Base-by-base conservation (phyloP, 2,797 vertebrate genomes). In the Cirrhinus molitorella region DNA sequence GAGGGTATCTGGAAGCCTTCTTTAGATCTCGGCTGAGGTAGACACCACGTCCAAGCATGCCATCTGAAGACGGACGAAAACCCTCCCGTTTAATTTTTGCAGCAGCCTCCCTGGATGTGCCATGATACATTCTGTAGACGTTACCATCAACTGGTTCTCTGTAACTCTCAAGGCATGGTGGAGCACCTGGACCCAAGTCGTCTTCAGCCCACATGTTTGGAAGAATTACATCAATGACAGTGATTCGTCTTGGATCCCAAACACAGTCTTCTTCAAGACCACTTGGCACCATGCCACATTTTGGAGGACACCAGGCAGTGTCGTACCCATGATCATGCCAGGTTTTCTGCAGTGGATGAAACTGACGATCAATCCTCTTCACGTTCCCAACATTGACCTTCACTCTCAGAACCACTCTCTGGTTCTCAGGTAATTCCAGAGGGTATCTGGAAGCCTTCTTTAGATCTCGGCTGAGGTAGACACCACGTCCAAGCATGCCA, bases 401-500 rank as follows among this genome's bases (percentile, higher is more conserved):
- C 8, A 94, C 92, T 14, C 16, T 89, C 0, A 94, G 47, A 19
- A 95, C 88, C 4, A 86, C 88, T 53, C 0, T 91, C 70, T 93
- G 71, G 0, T 0, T 0, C 0, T 85, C 88, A 1, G 34, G 59
- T 0, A 80, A 9, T 0, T 0, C 0, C 0, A 89, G 1, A 2
- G 92, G 93, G 49, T 94, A 94, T 0, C 89, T 84, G 4, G 81
- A 90, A 0, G 93, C 94, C 83, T 94, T 95, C 8, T 90, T 0
- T 77, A 92, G 86, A 88, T 94, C 92, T 16, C 93, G 85, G 78
- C 92, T 94, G 49, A 95, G 90, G 84, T 94, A 95, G 28, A 94
- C 86, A 0, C 93, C 94, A 0, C 0, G 81, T 13, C 94, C 94
- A 0, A 94, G 86, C 90, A 93, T 93, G 85, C 93, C 93, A 0